Base-by-base conservation (phyloP, 2,797 vertebrate species). In the Phylloscopus collybita region DNA sequence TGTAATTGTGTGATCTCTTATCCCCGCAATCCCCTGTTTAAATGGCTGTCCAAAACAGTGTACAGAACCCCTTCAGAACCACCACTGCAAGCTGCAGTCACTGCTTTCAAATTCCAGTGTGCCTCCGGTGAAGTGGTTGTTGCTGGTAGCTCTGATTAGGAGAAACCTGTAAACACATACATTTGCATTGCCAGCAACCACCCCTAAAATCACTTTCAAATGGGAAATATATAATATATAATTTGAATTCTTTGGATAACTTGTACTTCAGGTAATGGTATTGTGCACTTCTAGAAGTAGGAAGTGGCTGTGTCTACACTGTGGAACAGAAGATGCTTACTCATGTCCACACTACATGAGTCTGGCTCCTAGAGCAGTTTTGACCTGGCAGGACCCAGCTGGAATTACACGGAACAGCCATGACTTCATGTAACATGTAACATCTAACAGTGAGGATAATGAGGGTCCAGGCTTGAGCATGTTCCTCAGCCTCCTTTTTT, bases 21-120 rank as follows among this genome's bases (percentile, higher is more conserved):
- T 57, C 26, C 11, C 16, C 26, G 10, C 70, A 82, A 60, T 85
- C 86, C 14, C 20, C 36, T 75, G 11, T 54, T 50, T 84, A 69
- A 84, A 36, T 74, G 19, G 4, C 32, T 65, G 23, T 25, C 84
- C 44, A 65, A 79, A 90, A 62, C 61, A 86, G 23, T 32, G 34
- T 62, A 4, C 23, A 67, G 56, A 65, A 23, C 4, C 1, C 5
- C 7, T 32, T 44, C 26, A 42, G 56, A 78, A 30, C 0, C 0
- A 45, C n/a, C 40, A 11, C 3, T 83, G 44, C 50, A 69, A 47
- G 61, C 11, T 0, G 0, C 25, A 60, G 23, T 76, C 40, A 40
- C 32, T 3, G 16, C 23, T 74, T 76, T 60, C 11, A 60, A 53
- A 71, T 80, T 84, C 17, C 45, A 32, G 30, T 13, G 23, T 91